These are phyloP conservation scores for Sericinus montela DNA, from an alignment of 2,888 invertebrate genomes.

Conservation along the genomic window DNA sequence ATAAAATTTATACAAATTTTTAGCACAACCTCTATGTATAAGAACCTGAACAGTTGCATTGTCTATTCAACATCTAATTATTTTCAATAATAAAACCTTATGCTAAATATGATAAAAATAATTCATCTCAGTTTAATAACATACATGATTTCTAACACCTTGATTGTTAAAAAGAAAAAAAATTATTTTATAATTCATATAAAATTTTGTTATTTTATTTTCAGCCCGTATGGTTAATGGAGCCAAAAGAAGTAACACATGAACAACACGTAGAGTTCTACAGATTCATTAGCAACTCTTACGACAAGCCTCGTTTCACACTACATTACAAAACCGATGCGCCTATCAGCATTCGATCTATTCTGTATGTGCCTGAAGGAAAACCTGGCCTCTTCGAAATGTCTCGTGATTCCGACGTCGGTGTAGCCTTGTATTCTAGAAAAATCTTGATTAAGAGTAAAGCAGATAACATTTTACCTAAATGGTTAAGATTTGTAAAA, in stretches of 20 bases:
- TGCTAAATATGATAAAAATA: no score
- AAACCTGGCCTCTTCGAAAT: slow-evolving; percentile 95
- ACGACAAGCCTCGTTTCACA: slow-evolving; percentile 92
- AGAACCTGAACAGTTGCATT: no score
- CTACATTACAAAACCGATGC: slow-evolving; percentile 96
- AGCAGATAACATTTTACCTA: slow-evolving; percentile 93
- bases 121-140: no score
- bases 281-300: slow-evolving; percentile 90
- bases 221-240: slow-evolving; percentile 95
- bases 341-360: slow-evolving; percentile 92
- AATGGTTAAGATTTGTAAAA: slow-evolving; percentile 97
- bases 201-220: slow-evolving; percentile 22
- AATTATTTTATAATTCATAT: not conserved
- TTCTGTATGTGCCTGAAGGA: slow-evolving; percentile 96
- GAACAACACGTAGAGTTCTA: slow-evolving; percentile 97
- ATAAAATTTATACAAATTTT: no score
- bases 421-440: slow-evolving; percentile 93
- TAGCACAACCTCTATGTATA: no score
- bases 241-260: slow-evolving; percentile 90
- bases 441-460: slow-evolving; percentile 96
- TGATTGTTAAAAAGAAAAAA: not conserved
- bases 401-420: slow-evolving; percentile 90
- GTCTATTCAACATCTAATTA: no score
- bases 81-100: no score
- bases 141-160: no score